Evolutionary conservation across 2,113 vertebrate species (phyloP).

Genomic region (Poecilia latipinna): DNA sequence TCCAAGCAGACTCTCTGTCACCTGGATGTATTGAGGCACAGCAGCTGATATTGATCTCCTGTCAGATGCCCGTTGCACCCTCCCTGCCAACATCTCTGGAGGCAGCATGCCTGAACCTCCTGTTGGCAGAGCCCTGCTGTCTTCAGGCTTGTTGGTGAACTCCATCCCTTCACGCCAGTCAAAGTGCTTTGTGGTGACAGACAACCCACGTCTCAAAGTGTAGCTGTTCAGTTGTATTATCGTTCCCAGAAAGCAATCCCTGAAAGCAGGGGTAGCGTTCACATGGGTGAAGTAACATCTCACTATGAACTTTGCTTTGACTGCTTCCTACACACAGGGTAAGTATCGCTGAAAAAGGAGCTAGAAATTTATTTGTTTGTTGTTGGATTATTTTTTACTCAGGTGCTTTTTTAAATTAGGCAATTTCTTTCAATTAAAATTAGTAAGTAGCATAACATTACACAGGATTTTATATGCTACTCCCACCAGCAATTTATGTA

Average conservation of each 20-base stretch:
- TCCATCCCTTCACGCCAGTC: neutral
- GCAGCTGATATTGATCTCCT: constrained; percentile 37
- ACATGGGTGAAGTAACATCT: constrained; percentile 60
- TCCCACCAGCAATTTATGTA: neutral
- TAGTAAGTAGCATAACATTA: neutral
- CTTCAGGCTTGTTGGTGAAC: constrained; percentile 33
- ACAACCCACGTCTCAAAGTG: constrained; percentile 34
- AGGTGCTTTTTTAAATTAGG: neutral
- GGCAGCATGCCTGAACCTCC: constrained; percentile 14
- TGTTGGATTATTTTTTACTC: constrained; percentile 5
- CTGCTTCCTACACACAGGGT: constrained; percentile 59
- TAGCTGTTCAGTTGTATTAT: constrained; percentile 47
- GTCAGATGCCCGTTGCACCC: constrained; percentile 54
- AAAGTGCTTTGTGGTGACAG: constrained; percentile 48
- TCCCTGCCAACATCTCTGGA: constrained; percentile 22
- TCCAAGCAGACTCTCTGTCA: constrained; percentile 52
- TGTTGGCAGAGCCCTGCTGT: constrained; percentile 22
- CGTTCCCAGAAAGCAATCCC: constrained; percentile 35
- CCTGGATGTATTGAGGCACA: constrained; percentile 53
- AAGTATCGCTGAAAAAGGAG: constrained; percentile 25
- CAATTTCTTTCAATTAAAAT: neutral
- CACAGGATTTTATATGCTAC: neutral
- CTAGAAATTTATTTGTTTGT: neutral
- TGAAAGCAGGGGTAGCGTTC: constrained; percentile 42
- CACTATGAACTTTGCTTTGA: constrained; percentile 34